Base-by-base conservation (phyloP, 1,140 invertebrate species). In the Calliphora vicina region DNA sequence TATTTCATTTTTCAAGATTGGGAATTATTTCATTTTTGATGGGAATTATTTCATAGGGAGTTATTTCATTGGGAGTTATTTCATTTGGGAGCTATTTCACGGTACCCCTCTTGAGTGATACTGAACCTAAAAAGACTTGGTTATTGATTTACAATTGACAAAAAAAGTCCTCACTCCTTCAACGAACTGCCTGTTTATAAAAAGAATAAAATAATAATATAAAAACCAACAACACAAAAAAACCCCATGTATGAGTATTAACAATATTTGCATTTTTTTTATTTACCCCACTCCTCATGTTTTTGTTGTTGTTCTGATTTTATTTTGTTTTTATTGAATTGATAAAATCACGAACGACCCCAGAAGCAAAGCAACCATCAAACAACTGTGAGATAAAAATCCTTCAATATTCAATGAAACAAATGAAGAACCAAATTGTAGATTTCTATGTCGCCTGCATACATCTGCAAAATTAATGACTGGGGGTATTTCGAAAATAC, bases 301-400 rank as follows among this genome's bases (percentile, higher is more conserved):
- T 45, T 42, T 78, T 78, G 74, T 78, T 78, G 74, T 78, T 15
- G 27, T 74, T 86, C 85, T 86, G 88, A 89, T 89, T 89, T 89
- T 89, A 88, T 89, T 89, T 88, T 85, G 88, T 88, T 89, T 89
- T 89, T 88, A 89, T 89, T 89, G 88, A 89, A 89, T 89, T 89
- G 88, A 89, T 89, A 89, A 89, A 89, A 89, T 89, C 88, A 86
- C 84, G 13, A 76, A 35, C 23, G 29, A 23, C 17, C 74, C 74
- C 74, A 35, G 35, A 17, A 50, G 78, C 72, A 15, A 74, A 27
- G 15, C 72, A 74, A 42, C 72, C 72, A 74, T 74, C 72, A 61
- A 61, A 61, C 17, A 61, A 20, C 6, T 20, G 57, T 76, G 29
- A 43, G 74, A 76, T 76, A 76, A 76, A 42, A 76, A 43, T 76